Conservation (phyloP, 2,888 invertebrate species). For the Lasius platythorax region DNA sequence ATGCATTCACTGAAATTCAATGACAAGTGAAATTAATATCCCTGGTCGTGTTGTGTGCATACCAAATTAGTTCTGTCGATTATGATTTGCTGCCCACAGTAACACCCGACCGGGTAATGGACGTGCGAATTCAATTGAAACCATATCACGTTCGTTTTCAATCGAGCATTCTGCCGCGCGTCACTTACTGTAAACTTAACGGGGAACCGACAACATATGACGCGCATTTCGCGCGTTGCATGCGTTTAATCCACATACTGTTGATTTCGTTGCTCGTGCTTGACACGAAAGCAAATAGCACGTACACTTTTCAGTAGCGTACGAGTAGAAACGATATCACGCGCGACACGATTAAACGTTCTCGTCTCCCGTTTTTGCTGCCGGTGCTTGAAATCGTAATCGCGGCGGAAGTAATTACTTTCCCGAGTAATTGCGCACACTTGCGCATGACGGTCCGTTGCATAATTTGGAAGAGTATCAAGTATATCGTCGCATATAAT, state of each 20-base stretch:
- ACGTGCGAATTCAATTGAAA: conserved; percentile 49
- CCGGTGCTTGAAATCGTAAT: conserved; percentile 37
- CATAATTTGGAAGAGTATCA: conserved; percentile 28
- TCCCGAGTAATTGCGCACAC: conserved; percentile 30
- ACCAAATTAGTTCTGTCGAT: conserved; percentile 58
- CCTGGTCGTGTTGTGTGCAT: conserved; percentile 31
- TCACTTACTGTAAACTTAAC: conserved; percentile 48
- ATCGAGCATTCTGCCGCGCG: conserved; percentile 38
- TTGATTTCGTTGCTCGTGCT: conserved; percentile 6
- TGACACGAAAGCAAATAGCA: conserved; percentile 32
- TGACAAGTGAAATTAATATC: conserved; percentile 66
- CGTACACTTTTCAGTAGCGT: conserved; percentile 28
- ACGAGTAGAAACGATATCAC: conserved; percentile 10
- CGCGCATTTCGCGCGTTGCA: conserved; percentile 19
- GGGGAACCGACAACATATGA: conserved; percentile 4
- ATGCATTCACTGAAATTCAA: conserved; percentile 47
- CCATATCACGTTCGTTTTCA: conserved; percentile 53
- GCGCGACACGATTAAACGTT: conserved; percentile 30
- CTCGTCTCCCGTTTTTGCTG: conserved; percentile 10
- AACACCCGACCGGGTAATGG: conserved; percentile 38
- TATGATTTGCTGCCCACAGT: conserved; percentile 39
- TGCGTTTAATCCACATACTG: conserved; percentile 2
- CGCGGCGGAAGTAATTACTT: conserved; percentile 41
- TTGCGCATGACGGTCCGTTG: conserved; percentile 1
- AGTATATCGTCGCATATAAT: conserved; percentile 24